Conservation (phyloP, 2,888 invertebrate species). For the Spicauda simplicius region DNA sequence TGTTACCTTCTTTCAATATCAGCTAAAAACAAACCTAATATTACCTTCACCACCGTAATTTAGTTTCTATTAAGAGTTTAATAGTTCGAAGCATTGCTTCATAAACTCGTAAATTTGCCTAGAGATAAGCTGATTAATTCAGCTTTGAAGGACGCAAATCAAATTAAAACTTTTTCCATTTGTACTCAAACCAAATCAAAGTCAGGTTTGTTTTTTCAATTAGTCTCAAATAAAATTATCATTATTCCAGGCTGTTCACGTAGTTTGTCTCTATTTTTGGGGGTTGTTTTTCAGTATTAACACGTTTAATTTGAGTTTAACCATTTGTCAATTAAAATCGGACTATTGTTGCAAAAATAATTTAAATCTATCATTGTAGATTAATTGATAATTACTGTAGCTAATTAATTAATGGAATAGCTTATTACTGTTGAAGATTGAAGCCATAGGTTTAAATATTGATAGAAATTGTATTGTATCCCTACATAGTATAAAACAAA, state of each 20-base stretch:
- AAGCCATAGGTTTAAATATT: too few species aligned
- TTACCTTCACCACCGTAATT: not conserved
- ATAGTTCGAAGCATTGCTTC: constrained; percentile 29
- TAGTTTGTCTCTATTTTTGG: not conserved
- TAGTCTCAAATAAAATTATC: constrained; percentile 33
- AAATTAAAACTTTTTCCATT: constrained; percentile 52
- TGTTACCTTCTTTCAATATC: not conserved
- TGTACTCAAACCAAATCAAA: constrained; percentile 40
- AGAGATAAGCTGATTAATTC: constrained; percentile 41
- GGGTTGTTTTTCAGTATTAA: not conserved
- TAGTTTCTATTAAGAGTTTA: constrained; percentile 25
- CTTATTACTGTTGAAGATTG: too few species aligned
- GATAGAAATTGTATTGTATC: too few species aligned
- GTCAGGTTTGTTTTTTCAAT: constrained; percentile 35
- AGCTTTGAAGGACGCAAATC: constrained; percentile 43
- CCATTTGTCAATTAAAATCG: too few species aligned
- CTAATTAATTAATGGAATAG: too few species aligned
- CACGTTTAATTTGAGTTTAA: not conserved
- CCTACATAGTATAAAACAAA: too few species aligned
- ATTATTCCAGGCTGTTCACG: constrained; percentile 26
- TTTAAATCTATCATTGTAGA: too few species aligned
- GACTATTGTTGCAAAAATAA: too few species aligned
- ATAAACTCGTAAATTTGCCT: constrained; percentile 32
- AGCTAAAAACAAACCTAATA: not conserved
- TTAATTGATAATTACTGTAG: too few species aligned